phyloP scores from a whole-genome alignment of 2,888 invertebrate genomes.

The Idaea aversata region DNA sequence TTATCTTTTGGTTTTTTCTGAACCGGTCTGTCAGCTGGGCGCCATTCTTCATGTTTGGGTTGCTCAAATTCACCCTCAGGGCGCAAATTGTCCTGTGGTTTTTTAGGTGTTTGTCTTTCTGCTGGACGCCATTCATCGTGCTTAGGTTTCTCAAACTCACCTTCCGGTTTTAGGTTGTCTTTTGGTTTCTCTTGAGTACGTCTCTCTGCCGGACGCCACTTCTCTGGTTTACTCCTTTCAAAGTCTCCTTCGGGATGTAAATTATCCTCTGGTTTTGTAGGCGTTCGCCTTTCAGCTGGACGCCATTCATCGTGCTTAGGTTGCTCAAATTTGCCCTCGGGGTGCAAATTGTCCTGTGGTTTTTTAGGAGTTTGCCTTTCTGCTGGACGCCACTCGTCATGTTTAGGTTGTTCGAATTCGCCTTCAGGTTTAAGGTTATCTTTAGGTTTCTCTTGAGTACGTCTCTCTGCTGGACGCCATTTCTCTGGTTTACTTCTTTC shows the following conservation, averaged over 20 bases:
- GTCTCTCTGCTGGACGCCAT: slow-evolving; percentile 50
- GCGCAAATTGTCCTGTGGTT: slow-evolving; percentile 75
- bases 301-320: slow-evolving; percentile 46
- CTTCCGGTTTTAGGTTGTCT: slow-evolving; percentile 37
- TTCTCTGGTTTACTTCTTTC: slow-evolving; percentile 46
- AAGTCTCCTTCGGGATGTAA: slow-evolving; percentile 81
- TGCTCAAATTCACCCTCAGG: slow-evolving; percentile 78
- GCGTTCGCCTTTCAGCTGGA: slow-evolving; percentile 56
- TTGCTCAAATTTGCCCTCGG: slow-evolving; percentile 78
- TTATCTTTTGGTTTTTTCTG: slow-evolving; percentile 75
- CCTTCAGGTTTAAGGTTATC: slow-evolving; percentile 81
- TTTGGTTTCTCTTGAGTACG: slow-evolving; percentile 63
- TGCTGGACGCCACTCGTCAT: slow-evolving; percentile 45
- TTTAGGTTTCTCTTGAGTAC: slow-evolving; percentile 37
- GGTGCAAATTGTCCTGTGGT: slow-evolving; percentile 67
- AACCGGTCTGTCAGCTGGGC: slow-evolving; percentile 61
- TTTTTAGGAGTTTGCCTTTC: slow-evolving; percentile 62
- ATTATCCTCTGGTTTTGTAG: slow-evolving; percentile 59
- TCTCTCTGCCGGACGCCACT: slow-evolving; percentile 68
- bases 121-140: slow-evolving; percentile 68
- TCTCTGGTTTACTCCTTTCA: slow-evolving; percentile 48
- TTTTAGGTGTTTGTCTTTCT: slow-evolving; percentile 59
- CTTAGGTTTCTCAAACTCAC: slow-evolving; percentile 66
- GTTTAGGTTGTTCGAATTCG: slow-evolving; percentile 55
- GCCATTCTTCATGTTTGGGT: slow-evolving; percentile 47